Conservation (phyloP, 1,140 invertebrate species). For the Caenorhabditis briggsae region DNA sequence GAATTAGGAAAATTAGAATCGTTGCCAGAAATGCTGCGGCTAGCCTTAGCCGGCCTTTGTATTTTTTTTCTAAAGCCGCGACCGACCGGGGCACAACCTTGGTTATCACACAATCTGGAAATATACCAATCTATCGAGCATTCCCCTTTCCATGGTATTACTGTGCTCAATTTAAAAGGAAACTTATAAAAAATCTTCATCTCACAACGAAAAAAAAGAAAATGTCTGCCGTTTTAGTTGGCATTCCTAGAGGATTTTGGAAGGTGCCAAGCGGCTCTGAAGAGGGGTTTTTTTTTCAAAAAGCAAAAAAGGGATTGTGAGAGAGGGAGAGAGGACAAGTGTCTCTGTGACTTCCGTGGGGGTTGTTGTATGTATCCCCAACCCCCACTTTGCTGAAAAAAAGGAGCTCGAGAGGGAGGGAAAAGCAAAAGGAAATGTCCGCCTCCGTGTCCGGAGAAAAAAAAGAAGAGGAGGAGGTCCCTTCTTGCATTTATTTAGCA, state of each 20-base stretch:
- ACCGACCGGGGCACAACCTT: too few species aligned
- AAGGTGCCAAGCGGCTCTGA: slow-evolving; percentile 13
- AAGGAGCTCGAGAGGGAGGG: slow-evolving; percentile 4
- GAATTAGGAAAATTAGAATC: too few species aligned
- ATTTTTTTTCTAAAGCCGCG: too few species aligned
- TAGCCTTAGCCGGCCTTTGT: too few species aligned
- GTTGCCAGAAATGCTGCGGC: too few species aligned
- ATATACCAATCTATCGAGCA: too few species aligned
- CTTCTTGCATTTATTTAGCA: slow-evolving; percentile 42
- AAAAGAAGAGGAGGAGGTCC: slow-evolving; percentile 32
- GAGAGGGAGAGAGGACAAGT: slow-evolving; percentile 6
- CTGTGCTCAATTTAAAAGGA: too few species aligned
- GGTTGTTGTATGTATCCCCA: slow-evolving; percentile 51
- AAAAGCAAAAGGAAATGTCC: slow-evolving; percentile 44
- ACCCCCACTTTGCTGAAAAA: slow-evolving; percentile 50
- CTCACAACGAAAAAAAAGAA: not conserved
- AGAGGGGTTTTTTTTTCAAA: slow-evolving; percentile 9
- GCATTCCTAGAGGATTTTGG: not conserved
- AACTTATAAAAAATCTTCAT: not conserved
- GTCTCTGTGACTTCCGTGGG: slow-evolving; percentile 51
- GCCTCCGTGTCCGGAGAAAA: slow-evolving; percentile 47
- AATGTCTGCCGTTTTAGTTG: not conserved
- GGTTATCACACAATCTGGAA: too few species aligned
- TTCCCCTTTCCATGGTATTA: too few species aligned
- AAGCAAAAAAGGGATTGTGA: not conserved